Conservation (phyloP, 2,797 vertebrate species). For the Geotrypetes seraphini region DNA sequence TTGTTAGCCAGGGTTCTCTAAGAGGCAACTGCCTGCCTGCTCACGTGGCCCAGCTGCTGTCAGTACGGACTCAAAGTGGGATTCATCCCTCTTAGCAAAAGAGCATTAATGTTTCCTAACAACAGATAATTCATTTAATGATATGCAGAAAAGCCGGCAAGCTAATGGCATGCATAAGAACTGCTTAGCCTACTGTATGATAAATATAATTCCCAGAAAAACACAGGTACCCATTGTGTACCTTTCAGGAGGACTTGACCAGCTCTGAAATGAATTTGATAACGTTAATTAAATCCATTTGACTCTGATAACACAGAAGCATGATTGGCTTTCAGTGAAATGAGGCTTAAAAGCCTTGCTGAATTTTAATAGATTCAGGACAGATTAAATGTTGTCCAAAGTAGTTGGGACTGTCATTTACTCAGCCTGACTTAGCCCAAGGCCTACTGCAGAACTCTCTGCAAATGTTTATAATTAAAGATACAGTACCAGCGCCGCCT, state of each 20-base stretch:
- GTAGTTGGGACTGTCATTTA: background rate
- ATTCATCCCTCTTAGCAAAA: slow-evolving; percentile 49
- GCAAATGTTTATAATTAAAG: too few relatives aligned
- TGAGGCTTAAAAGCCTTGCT: slow-evolving; percentile 31
- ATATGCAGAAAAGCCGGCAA: slow-evolving; percentile 45
- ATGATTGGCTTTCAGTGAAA: slow-evolving; percentile 33
- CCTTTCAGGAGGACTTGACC: slow-evolving; percentile 44
- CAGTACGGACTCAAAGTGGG: slow-evolving; percentile 27
- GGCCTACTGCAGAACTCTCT: too few relatives aligned
- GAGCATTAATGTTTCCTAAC: slow-evolving; percentile 60
- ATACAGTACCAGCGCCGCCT: too few relatives aligned
- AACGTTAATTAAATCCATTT: slow-evolving; percentile 42
- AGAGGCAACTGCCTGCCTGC: too few relatives aligned
- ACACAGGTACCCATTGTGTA: slow-evolving; percentile 22
- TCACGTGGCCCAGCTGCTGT: too few relatives aligned
- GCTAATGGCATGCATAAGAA: slow-evolving; percentile 20
- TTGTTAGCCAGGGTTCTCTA: too few relatives aligned
- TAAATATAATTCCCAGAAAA: slow-evolving; percentile 47
- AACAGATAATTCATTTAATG: slow-evolving; percentile 60
- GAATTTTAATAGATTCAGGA: slow-evolving; percentile 33
- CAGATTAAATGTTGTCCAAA: slow-evolving; percentile 2
- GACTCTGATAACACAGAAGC: slow-evolving; percentile 30
- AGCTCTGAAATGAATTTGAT: slow-evolving; percentile 29
- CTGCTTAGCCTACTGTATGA: slow-evolving; percentile 28
- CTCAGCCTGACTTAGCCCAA: background rate